Percentiles rank a stretch among this genome's conserved stretches.
These are phyloP conservation scores for Trachymyrmex septentrionalis DNA, from an alignment of 1,140 invertebrate genomes.

Conservation along the genomic window DNA sequence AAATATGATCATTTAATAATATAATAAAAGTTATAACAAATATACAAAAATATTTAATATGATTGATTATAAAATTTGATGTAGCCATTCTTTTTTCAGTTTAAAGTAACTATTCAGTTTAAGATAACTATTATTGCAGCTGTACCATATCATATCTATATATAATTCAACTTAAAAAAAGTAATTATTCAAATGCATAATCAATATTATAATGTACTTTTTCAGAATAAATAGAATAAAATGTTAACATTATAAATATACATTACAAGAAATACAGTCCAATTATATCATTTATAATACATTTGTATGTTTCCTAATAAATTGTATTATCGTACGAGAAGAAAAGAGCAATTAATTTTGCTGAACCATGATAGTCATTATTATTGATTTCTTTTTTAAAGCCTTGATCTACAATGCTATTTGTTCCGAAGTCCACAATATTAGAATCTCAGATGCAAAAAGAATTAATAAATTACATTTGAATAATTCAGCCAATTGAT, in stretches of 20 bases:
- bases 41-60: constrained; percentile 25
- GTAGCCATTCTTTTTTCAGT: background rate
- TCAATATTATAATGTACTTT: background rate
- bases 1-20: constrained; percentile 26
- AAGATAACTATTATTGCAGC: too few species aligned
- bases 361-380: background rate
- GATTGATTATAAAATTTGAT: background rate
- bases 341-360: background rate
- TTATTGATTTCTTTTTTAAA: background rate
- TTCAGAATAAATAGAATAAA: background rate
- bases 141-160: background rate
- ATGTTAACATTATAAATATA: background rate
- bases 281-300: background rate
- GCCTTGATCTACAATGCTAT: too few species aligned
- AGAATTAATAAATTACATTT: too few species aligned
- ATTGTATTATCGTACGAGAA: background rate
- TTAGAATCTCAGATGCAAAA: too few species aligned
- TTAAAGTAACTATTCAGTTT: background rate
- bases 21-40: background rate
- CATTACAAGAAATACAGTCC: background rate
- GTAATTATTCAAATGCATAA: background rate
- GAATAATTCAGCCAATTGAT: too few species aligned
- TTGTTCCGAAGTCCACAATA: too few species aligned
- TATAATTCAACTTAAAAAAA: background rate
- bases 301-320: background rate